phyloP scores from a whole-genome alignment of 2,113 vertebrate species.

The Ictidomys tridecemlineatus region DNA sequence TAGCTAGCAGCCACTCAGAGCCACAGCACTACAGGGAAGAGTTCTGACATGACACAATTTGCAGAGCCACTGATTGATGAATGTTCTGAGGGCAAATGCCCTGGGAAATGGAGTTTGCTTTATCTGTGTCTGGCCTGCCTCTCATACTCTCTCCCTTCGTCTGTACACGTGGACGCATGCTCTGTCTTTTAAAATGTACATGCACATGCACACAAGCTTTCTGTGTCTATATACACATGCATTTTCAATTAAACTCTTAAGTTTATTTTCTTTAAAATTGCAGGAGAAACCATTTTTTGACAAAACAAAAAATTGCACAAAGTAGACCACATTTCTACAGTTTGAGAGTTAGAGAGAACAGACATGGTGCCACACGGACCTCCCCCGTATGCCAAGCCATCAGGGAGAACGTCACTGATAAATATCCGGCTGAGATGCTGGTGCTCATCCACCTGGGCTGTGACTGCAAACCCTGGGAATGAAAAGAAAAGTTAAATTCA shows the following conservation, averaged over 20 bases:
- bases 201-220: background rate
- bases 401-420: conserved; percentile 94
- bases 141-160: background rate
- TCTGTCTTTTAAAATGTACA: background rate
- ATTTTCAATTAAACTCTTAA: background rate
- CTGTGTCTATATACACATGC: no score
- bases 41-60: background rate
- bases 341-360: background rate
- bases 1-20: background rate
- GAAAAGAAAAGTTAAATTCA: background rate
- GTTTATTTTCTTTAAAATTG: conserved; percentile 16
- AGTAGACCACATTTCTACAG: background rate
- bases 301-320: background rate
- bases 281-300: background rate
- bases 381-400: conserved; percentile 92
- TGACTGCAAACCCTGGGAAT: conserved; percentile 93
- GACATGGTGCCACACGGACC: conserved; percentile 85
- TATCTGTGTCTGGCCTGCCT: background rate
- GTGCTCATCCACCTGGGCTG: conserved; percentile 91
- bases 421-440: conserved; percentile 91
- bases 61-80: background rate
- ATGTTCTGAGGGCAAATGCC: background rate
- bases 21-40: background rate
- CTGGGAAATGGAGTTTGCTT: background rate
- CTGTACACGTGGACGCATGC: background rate